These are phyloP conservation scores for Podargus strigoides DNA, from an alignment of 2,797 vertebrate species.

Conservation along the genomic window DNA sequence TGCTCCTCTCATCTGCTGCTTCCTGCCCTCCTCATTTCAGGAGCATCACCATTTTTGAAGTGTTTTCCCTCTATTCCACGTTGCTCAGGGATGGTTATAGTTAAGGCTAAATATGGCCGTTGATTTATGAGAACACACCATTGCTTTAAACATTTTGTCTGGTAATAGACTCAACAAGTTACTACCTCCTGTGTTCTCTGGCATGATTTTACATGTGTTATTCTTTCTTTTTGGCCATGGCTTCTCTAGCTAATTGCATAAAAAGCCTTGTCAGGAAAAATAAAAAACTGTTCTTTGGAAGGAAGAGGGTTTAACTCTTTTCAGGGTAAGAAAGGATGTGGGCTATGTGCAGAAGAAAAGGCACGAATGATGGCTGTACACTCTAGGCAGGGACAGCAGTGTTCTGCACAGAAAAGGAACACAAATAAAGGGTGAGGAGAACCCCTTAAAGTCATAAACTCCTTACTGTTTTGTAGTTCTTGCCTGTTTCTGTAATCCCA, in stretches of 20 bases:
- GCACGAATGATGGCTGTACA: background rate
- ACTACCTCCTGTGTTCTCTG: conserved; percentile 28
- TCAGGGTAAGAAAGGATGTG: conserved; percentile 14
- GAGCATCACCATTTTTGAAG: background rate
- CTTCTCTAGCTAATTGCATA: conserved; percentile 48
- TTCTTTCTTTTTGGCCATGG: conserved; percentile 33
- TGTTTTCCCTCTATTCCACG: background rate
- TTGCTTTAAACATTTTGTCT: conserved; percentile 35
- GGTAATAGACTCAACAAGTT: conserved; percentile 60
- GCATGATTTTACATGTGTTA: background rate
- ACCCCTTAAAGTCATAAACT: background rate
- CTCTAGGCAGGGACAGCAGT: background rate
- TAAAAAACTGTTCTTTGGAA: conserved; percentile 23
- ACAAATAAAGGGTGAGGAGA: background rate
- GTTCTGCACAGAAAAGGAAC: background rate
- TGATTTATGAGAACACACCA: conserved; percentile 38
- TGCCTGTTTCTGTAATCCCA: background rate
- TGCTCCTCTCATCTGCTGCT: background rate
- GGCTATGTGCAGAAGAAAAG: background rate
- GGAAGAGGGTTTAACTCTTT: background rate
- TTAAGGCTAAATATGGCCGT: conserved; percentile 7
- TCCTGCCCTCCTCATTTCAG: background rate
- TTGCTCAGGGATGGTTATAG: conserved; percentile 8
- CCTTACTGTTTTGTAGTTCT: background rate
- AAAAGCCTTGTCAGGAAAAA: conserved; percentile 34